Evolutionary conservation across 2,113 vertebrate genomes (phyloP).

Genomic region (Platanista minor): DNA sequence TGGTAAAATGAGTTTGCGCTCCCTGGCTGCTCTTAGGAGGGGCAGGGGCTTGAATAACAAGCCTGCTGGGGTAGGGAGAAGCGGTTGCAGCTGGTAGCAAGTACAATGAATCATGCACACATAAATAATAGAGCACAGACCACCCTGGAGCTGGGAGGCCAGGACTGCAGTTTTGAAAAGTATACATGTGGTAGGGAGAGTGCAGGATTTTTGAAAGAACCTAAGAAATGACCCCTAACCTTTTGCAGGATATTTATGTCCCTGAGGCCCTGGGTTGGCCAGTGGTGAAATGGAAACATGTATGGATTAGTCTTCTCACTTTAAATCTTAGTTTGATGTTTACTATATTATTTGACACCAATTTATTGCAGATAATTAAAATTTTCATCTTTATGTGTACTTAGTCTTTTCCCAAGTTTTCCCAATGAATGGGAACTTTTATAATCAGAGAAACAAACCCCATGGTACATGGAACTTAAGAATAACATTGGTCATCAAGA

Average conservation of each 20-base stretch:
- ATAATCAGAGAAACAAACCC: background rate
- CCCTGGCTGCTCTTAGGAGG: slow-evolving; percentile 8
- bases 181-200: background rate
- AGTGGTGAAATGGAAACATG: background rate
- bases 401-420: slow-evolving; percentile 14
- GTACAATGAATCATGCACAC: slow-evolving; percentile 19
- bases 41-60: slow-evolving; percentile 27
- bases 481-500: background rate
- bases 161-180: background rate
- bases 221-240: background rate
- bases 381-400: background rate
- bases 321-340: background rate
- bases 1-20: slow-evolving; percentile 44
- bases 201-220: background rate
- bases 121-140: slow-evolving; percentile 42
- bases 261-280: background rate
- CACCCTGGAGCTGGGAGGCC: slow-evolving; percentile 36
- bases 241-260: background rate
- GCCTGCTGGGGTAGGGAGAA: background rate
- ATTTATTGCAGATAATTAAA: background rate
- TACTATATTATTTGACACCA: background rate
- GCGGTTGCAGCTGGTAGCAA: background rate
- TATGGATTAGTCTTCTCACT: background rate
- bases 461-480: background rate
- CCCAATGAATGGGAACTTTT: background rate